Evolutionary conservation across 2,113 vertebrate species (phyloP), one percentile per base, ranked within the genome.

Genomic region (Chelonoidis abingdonii): DNA sequence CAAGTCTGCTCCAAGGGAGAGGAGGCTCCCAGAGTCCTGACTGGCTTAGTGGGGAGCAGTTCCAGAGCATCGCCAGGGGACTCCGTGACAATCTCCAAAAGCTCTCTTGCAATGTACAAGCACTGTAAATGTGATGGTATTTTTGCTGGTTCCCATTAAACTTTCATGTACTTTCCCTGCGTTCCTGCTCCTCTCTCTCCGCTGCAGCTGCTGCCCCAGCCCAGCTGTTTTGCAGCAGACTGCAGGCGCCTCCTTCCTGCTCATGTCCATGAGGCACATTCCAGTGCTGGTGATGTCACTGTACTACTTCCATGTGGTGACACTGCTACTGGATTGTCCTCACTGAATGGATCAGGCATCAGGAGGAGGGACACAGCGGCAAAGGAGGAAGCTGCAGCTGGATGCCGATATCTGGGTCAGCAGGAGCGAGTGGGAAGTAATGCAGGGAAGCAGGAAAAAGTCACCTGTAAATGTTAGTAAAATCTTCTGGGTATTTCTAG

Each of bases 51-150:
- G 41, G 41, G 41, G 41, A 41, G 41, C 41, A 41, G 41, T 41
- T 41, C 41, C 41, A 41, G 41, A 41, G 41, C 41, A 41, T 41
- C 41, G 4, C 41, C 41, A 3, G 41, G 41, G 41, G 41, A 41
- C 41, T 41, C 41, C 41, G 41, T 41, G 41, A 41, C 41, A 41
- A 41, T 41, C 41, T n/a, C n/a, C 27, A 5, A 22, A 35, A 31
- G 25, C 22, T 50, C 2, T 7, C 29, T 17, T 9, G 27, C 80
- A 0, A 0, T 50, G 0, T 49, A 24, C 1, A 3, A 82, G 69
- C 52, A 49, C 2, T 89, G 83, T 22, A 53, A 1, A 16, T 0
- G 24, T 17, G 35, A 35, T 49, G 38, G 0, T 65, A 22, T 1
- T 93, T 89, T 85, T 50, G 56, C 72, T 59, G 8, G 38, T 84